These are phyloP conservation scores for Pollenia amentaria DNA, from an alignment of 2,888 invertebrate species.

Conservation along the genomic window DNA sequence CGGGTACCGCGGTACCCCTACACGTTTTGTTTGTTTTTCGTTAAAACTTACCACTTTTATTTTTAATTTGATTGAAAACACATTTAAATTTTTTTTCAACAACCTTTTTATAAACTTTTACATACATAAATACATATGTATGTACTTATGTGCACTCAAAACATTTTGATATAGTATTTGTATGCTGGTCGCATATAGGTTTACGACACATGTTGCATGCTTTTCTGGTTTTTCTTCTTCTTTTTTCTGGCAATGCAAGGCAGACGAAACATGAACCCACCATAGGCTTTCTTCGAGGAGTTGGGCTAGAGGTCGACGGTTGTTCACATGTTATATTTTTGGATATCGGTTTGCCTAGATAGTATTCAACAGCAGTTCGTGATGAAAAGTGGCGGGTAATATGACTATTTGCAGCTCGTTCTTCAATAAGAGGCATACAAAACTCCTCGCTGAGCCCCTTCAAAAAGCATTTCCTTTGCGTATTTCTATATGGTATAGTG, in stretches of 20 bases:
- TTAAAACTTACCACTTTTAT: no score
- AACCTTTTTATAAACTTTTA: no score
- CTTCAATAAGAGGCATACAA: slow-evolving; percentile 41
- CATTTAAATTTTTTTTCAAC: no score
- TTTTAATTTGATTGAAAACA: no score
- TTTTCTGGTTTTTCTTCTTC: no score
- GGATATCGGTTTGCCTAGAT: not conserved
- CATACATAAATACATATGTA: no score
- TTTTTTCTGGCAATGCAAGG: no score
- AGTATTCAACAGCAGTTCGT: slow-evolving; percentile 1
- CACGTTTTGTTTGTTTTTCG: no score
- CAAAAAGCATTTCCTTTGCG: slow-evolving; percentile 29
- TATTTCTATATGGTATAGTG: slow-evolving; percentile 38
- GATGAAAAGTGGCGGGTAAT: slow-evolving; percentile 8
- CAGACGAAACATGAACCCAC: no score
- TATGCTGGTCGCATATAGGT: slow-evolving; percentile 13
- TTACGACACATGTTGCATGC: not conserved
- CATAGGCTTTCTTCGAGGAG: slow-evolving; percentile 18
- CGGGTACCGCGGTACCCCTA: no score
- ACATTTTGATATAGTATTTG: slow-evolving; percentile 5
- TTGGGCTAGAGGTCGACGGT: slow-evolving; percentile 4
- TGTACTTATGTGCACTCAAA: slow-evolving; percentile 14
- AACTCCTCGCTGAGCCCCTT: slow-evolving; percentile 27
- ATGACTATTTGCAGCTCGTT: slow-evolving; percentile 29
- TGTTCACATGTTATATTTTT: slow-evolving; percentile 1